Percentiles rank a stretch among this genome's conserved stretches.
phyloP scores from a whole-genome alignment of 2,888 invertebrate genomes.

The Eubasilissa splendida region DNA sequence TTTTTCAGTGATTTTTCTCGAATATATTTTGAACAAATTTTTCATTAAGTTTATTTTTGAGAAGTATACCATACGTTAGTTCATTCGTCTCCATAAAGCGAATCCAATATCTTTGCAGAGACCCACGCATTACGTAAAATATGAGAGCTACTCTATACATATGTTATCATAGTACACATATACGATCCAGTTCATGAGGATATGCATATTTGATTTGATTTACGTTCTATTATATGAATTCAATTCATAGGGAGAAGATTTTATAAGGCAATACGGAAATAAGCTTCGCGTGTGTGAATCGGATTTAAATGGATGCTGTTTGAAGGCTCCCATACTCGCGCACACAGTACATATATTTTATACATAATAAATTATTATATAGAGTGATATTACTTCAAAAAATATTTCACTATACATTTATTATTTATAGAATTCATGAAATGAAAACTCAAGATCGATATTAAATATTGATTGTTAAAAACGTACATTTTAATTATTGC shows the following conservation, averaged over 20 bases:
- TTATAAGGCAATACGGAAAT: conserved; percentile 31
- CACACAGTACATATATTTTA: neutral
- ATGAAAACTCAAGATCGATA: no score
- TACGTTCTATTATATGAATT: conserved; percentile 32
- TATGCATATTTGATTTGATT: conserved; percentile 38
- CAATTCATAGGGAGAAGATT: conserved; percentile 27
- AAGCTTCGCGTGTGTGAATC: conserved; percentile 18
- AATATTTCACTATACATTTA: no score
- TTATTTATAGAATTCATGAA: no score
- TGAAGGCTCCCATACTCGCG: neutral
- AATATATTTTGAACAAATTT: neutral
- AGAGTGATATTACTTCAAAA: no score
- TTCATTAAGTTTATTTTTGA: neutral
- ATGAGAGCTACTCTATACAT: neutral
- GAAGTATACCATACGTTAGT: neutral
- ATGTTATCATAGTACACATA: conserved; percentile 4
- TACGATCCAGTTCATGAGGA: conserved; percentile 11
- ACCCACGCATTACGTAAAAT: conserved; percentile 10
- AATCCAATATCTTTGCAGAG: neutral
- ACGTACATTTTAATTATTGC: no score
- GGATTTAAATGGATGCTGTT: conserved; percentile 7
- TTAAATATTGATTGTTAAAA: no score
- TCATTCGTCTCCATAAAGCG: conserved; percentile 3
- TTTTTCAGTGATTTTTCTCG: no score
- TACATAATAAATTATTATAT: no score